These are phyloP conservation scores for Trichogramma dendrolimi DNA, from an alignment of 2,888 invertebrate genomes.

Conservation along the genomic window DNA sequence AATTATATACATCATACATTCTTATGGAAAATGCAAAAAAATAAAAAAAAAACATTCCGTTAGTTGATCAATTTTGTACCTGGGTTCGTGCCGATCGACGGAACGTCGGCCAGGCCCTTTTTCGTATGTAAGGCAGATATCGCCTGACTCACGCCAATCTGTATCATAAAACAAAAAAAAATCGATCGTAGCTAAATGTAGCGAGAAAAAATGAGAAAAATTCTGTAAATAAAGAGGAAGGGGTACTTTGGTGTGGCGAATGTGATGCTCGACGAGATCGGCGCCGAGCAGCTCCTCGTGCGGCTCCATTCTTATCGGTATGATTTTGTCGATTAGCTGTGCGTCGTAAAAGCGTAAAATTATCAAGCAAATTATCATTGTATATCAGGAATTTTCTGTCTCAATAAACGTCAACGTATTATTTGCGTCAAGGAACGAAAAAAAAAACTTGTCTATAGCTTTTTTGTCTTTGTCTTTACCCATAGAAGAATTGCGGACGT, in stretches of 20 bases:
- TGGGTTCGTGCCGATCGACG: constrained; percentile 67
- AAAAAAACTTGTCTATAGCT: background rate
- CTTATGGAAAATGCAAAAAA: background rate
- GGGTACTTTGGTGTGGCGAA: constrained; percentile 66
- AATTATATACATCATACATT: background rate
- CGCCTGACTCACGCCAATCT: constrained; percentile 67
- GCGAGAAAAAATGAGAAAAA: constrained; percentile 24
- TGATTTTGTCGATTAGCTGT: constrained; percentile 65
- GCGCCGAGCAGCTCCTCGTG: constrained; percentile 85
- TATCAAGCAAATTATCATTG: constrained; percentile 20
- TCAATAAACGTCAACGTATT: constrained; percentile 17
- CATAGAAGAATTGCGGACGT: constrained; percentile 72
- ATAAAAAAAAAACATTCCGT: background rate
- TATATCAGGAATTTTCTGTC: background rate
- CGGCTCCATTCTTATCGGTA: constrained; percentile 80
- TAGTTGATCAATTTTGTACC: constrained; percentile 54
- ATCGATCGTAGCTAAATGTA: background rate
- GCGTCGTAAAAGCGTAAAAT: constrained; percentile 2
- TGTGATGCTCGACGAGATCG: constrained; percentile 81
- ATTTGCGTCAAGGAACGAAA: background rate
- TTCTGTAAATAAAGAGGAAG: background rate
- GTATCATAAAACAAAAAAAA: constrained; percentile 16
- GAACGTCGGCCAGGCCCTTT: constrained; percentile 51
- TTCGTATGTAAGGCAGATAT: constrained; percentile 65
- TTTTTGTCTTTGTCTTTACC: constrained; percentile 47